These are phyloP conservation scores for Aegotheles bennettii DNA, from an alignment of 2,113 vertebrate species.

Conservation along the genomic window DNA sequence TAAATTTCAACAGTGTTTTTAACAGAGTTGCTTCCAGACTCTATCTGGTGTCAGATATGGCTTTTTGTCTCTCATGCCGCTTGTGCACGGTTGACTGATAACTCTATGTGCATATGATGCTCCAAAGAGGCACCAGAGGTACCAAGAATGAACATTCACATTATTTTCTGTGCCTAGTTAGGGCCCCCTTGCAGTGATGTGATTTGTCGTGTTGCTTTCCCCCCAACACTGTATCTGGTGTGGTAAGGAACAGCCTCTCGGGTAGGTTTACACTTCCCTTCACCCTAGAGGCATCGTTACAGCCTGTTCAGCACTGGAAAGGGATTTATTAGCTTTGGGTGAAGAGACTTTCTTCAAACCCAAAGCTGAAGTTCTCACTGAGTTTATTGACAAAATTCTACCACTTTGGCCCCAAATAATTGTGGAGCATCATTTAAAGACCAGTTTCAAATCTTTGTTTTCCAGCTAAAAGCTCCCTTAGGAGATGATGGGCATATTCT, in stretches of 20 bases:
- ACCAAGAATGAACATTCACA: background rate
- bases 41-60: background rate
- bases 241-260: background rate
- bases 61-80: background rate
- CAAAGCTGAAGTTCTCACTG: background rate
- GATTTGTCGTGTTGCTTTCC: background rate
- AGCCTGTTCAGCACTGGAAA: background rate
- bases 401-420: background rate
- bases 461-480: background rate
- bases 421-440: background rate
- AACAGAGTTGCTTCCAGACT: background rate
- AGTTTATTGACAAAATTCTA: background rate
- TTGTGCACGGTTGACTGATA: background rate
- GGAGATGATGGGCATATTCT: background rate
- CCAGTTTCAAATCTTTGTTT: background rate
- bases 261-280: background rate
- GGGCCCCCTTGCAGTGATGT: fast-evolving
- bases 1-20: background rate
- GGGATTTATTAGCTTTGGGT: background rate
- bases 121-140: background rate
- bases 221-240: background rate
- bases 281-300: background rate
- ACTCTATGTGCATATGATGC: fast-evolving
- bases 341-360: background rate
- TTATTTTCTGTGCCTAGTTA: background rate